phyloP scores from a whole-genome alignment of 2,797 vertebrate genomes.

The Cuculus canorus region DNA sequence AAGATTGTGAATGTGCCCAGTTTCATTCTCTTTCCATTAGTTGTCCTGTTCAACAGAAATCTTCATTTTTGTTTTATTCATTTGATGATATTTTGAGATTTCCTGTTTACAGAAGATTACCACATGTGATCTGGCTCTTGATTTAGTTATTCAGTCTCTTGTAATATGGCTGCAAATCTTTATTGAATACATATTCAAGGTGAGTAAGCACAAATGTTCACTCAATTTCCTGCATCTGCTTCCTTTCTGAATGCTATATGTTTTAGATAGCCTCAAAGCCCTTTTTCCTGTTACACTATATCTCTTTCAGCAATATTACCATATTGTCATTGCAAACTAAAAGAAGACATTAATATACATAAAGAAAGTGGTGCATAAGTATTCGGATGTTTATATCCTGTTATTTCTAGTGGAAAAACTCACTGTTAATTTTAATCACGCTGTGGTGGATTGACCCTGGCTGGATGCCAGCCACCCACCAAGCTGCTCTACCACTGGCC shows the following conservation, averaged over 20 bases:
- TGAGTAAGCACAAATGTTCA: not conserved
- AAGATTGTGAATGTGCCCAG: not conserved
- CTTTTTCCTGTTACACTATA: not conserved
- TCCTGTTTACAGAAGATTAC: not conserved
- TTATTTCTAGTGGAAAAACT: not conserved
- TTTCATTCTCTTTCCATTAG: not conserved
- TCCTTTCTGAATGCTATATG: not conserved
- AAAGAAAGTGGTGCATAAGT: not conserved
- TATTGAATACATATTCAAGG: not conserved
- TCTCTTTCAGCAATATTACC: not conserved
- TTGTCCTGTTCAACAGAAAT: not conserved
- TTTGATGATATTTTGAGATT: not conserved
- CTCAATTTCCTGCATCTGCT: not conserved
- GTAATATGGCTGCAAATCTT: not conserved
- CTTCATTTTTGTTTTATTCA: not conserved
- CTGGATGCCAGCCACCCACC: no score
- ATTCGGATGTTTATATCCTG: not conserved
- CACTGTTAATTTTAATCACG: not conserved
- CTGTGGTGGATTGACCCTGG: no score
- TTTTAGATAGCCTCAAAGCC: not conserved
- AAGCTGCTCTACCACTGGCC: no score
- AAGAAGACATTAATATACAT: not conserved
- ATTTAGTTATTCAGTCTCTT: not conserved
- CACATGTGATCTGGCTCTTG: not conserved
- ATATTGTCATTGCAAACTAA: not conserved